Evolutionary conservation across 2,113 vertebrate genomes (phyloP).

Genomic region (Coreoperca whiteheadi): DNA sequence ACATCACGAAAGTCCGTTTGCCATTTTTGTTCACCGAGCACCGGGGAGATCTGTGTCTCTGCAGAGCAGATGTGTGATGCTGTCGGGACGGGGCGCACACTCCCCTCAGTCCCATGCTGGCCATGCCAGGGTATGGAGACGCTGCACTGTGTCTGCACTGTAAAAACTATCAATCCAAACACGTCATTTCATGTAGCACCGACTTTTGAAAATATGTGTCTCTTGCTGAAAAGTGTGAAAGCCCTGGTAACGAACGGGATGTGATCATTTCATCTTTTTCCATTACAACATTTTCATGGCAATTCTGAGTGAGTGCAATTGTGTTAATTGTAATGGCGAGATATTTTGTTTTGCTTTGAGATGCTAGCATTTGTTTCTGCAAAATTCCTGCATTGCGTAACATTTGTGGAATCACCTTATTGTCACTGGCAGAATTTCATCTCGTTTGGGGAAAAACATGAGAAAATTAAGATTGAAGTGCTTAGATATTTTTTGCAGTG

Average conservation of each 20-base stretch:
- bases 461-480: not conserved
- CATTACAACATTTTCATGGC: not conserved
- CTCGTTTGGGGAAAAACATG: not conserved
- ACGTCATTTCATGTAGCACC: not conserved
- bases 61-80: conserved; percentile 71
- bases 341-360: not conserved
- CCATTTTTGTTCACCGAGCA: conserved; percentile 17
- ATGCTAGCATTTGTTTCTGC: not conserved
- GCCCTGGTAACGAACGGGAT: not conserved
- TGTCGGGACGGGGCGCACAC: conserved; percentile 79
- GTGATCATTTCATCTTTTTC: not conserved
- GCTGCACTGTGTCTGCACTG: conserved; percentile 71
- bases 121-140: conserved; percentile 27
- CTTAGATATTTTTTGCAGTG: conserved; percentile 58
- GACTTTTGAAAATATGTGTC: not conserved
- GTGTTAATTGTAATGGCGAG: not conserved
- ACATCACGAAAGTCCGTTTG: not conserved
- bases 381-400: not conserved
- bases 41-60: conserved; percentile 9
- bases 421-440: not conserved
- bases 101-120: conserved; percentile 64
- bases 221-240: not conserved
- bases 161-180: conserved; percentile 63
- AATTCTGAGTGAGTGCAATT: not conserved
- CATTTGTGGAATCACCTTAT: not conserved